Evolutionary conservation across 2,888 invertebrate genomes (phyloP).

Genomic region (Leucophenga maculata): DNA sequence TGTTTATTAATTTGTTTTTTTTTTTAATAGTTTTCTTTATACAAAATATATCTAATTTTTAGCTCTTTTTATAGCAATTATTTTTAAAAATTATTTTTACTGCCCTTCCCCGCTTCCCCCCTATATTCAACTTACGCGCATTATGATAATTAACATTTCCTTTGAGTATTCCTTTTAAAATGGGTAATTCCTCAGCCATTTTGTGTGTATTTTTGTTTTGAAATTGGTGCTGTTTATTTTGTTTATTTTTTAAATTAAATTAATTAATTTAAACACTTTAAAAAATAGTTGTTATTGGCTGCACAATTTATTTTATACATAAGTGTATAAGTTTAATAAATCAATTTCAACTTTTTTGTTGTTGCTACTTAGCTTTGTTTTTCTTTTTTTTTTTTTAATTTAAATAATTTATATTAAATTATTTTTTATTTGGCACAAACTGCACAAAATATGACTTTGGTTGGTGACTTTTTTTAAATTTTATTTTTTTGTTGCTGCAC

Average conservation of each 20-base stretch:
- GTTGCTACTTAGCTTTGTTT: conserved; percentile 24
- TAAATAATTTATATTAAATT: conserved; percentile 35
- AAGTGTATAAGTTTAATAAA: neutral
- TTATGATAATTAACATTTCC: conserved; percentile 93
- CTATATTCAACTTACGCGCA: conserved; percentile 83
- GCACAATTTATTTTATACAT: too few species aligned
- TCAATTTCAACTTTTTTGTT: conserved; percentile 14
- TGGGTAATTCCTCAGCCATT: conserved; percentile 93
- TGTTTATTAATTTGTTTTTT: too few species aligned
- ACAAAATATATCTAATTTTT: neutral
- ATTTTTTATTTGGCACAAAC: conserved; percentile 38
- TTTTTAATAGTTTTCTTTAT: too few species aligned
- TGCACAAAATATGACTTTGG: conserved; percentile 33
- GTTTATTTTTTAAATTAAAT: neutral
- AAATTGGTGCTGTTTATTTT: conserved; percentile 8
- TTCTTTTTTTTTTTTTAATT: conserved; percentile 29
- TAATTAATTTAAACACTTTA: neutral
- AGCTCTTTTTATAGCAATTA: neutral
- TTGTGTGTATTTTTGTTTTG: conserved; percentile 62
- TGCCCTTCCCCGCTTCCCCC: too few species aligned
- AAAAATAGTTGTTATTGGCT: neutral
- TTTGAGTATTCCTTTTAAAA: conserved; percentile 91
- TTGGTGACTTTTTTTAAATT: conserved; percentile 13
- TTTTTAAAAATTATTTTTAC: conserved; percentile 2
- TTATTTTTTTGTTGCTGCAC: conserved; percentile 28